Evolutionary conservation across 1,140 invertebrate genomes (phyloP), one percentile per base, ranked within the genome.

Genomic region (Berghia stephanieae): DNA sequence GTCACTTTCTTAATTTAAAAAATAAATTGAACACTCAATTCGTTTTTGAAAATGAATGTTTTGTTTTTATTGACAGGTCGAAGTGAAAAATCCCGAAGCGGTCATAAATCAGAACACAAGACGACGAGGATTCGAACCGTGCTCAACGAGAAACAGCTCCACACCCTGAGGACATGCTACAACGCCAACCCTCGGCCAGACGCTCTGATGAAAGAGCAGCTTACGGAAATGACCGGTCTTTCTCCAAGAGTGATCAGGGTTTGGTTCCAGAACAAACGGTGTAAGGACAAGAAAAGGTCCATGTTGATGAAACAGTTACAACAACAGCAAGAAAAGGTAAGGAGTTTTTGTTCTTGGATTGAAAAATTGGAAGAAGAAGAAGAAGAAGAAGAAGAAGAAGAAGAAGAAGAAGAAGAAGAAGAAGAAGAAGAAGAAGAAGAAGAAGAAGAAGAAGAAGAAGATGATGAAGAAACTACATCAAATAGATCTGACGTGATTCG

Each of bases 231-330:
- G 96, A 99, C 98, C 0, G 94, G 95, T 0, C 92, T 99, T 2
- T 97, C 95, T 83, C 96, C 97, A 1, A 90, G 97, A 27, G 97
- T 99, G 75, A 99, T 99, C 84, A 92, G 97, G 84, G 97, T 99
- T 24, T 99, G 97, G 97, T 99, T 98, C 91, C 90, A 99, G 90
- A 99, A 99, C 91, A 99, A 99, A 89, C 91, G 98, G 42, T 99
- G 98, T 91, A 99, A 99, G 90, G 98, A 99, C 90, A 99, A 99
- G 91, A 99, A 99, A 91, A 94, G 96, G 86, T 96, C 95, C 46
- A 95, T 98, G 44, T 93, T 98, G 79, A 95, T 98, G 93, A 98
- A 98, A 89, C 95, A 98, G 90, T 96, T 98, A 89, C 96, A 98
- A 93, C 93, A 95, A 83, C 97, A 99, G 90, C 99, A 99, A 94